phyloP scores from a whole-genome alignment of 2,113 vertebrate genomes.

The Catharus minimus region DNA sequence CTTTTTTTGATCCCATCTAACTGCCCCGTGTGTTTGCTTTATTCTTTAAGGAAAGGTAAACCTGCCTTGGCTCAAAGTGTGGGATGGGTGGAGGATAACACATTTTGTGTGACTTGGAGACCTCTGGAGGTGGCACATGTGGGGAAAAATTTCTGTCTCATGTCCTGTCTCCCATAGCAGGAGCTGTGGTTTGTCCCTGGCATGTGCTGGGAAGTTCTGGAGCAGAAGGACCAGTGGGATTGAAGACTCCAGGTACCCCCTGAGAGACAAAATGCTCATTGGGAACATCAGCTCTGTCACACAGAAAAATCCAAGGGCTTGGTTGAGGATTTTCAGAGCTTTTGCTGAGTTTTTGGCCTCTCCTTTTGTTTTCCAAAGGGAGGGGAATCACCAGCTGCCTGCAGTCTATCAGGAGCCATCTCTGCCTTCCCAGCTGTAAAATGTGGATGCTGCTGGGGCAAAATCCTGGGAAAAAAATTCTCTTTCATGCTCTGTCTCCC shows the following conservation, averaged over 20 bases:
- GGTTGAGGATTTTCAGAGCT: background rate
- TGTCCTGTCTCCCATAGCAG: background rate
- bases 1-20: background rate
- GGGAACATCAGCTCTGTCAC: no score
- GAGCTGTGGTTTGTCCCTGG: background rate
- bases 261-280: no score
- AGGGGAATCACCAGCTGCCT: background rate
- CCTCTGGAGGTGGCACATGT: background rate
- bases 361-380: background rate
- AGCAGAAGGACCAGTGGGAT: background rate
- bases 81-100: background rate
- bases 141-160: rapidly evolving
- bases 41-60: background rate
- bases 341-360: background rate
- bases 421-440: background rate
- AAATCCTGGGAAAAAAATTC: background rate
- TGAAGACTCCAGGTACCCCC: no score
- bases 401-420: conserved; percentile 7
- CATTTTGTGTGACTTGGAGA: rapidly evolving
- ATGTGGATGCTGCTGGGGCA: background rate
- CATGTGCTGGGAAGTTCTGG: background rate
- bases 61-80: background rate
- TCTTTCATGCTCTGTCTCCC: background rate
- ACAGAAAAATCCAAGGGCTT: background rate
- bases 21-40: background rate